Percentiles rank a stretch among this genome's conserved stretches.
phyloP scores from a whole-genome alignment of 2,113 vertebrate species.

The Crotophaga sulcirostris region DNA sequence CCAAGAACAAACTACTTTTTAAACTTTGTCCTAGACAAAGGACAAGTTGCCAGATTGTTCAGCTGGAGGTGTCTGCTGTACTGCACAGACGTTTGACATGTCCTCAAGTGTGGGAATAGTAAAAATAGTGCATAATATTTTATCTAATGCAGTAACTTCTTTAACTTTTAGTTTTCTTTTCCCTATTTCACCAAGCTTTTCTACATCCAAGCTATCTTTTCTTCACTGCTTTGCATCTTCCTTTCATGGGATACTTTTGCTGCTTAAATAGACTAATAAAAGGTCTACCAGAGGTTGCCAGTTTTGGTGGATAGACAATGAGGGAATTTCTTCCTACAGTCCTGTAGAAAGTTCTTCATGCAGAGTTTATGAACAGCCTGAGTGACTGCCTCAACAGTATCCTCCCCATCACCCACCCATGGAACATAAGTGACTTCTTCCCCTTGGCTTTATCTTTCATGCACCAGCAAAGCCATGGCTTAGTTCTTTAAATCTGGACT shows the following conservation, averaged over 20 bases:
- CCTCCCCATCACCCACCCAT: accelerated
- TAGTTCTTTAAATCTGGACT: not conserved
- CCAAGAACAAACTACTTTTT: not conserved
- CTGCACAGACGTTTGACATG: not conserved
- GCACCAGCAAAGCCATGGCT: not conserved
- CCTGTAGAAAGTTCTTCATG: not conserved
- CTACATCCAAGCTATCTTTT: not conserved
- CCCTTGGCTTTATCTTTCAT: not conserved
- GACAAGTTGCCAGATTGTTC: conserved; percentile 8
- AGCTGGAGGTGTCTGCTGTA: conserved; percentile 1
- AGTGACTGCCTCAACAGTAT: not conserved
- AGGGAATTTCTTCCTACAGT: not conserved
- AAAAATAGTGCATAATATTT: not conserved
- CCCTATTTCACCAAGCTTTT: not conserved
- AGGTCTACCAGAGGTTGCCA: not conserved
- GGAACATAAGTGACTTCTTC: not conserved
- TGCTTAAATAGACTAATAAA: not conserved
- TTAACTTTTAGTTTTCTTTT: not conserved
- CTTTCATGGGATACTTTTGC: not conserved
- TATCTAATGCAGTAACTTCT: not conserved
- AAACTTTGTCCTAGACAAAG: conserved; percentile 9
- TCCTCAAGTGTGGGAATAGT: not conserved
- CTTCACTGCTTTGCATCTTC: not conserved
- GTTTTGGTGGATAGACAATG: not conserved
- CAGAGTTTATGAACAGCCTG: not conserved